A percentile compares a stretch with the other conserved stretches of the same genome.
Conservation (phyloP, 2,797 vertebrate species). For the Mormyrus proboscirostris region DNA sequence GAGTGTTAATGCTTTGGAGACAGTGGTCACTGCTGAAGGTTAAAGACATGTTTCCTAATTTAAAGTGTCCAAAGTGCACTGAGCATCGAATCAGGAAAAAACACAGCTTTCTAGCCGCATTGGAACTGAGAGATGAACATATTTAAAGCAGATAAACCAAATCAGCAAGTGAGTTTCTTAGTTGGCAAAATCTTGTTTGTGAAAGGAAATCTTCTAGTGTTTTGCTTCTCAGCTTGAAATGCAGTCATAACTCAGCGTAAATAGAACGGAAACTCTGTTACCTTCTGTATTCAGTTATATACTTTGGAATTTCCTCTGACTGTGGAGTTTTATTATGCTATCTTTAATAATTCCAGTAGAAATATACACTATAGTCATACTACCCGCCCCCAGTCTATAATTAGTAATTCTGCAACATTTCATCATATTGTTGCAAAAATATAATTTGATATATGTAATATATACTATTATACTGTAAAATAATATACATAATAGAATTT, state of each 20-base stretch:
- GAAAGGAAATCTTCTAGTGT: neutral
- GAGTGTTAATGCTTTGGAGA: neutral
- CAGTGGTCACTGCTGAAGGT: neutral
- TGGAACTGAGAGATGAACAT: neutral
- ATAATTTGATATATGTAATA: neutral
- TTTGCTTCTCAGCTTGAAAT: neutral
- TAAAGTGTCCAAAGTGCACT: neutral
- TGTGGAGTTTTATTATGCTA: neutral
- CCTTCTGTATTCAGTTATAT: conserved; percentile 1
- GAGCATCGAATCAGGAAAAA: neutral
- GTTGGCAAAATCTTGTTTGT: conserved; percentile 4
- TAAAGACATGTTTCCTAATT: neutral
- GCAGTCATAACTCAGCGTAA: neutral
- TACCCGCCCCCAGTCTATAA: neutral
- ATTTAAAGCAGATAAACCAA: conserved; percentile 15
- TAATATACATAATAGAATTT: neutral
- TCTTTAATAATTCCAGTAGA: neutral
- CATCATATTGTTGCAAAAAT: conserved; percentile 3
- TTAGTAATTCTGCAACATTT: neutral
- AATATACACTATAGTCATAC: neutral
- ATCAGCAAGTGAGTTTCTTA: neutral
- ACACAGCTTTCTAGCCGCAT: neutral
- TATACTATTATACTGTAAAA: neutral
- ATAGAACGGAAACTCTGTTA: neutral
- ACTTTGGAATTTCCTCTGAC: neutral